Conservation (phyloP, 1,140 invertebrate genomes). For the Zophobas atratus region DNA sequence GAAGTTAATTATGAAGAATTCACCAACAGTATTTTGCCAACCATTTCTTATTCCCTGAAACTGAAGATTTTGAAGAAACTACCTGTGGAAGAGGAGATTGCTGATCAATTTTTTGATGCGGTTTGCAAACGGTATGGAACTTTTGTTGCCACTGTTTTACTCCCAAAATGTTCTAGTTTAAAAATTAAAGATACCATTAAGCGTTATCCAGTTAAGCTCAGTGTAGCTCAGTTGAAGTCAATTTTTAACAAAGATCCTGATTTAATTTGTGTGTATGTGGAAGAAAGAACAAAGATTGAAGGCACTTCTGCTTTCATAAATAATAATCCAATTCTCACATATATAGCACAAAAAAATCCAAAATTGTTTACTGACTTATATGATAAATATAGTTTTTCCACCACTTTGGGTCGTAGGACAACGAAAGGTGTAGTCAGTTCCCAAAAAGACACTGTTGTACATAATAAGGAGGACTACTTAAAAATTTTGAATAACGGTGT, state of each 20-base stretch:
- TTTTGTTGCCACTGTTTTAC: constrained; percentile 12
- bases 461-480: not conserved
- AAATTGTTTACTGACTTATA: constrained; percentile 20
- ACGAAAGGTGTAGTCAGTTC: constrained; percentile 9
- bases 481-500: not conserved
- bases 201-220: constrained; percentile 8
- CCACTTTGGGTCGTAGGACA: constrained; percentile 8
- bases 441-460: constrained; percentile 1
- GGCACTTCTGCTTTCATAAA: not conserved
- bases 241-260: constrained; percentile 26
- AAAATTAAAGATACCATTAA: constrained; percentile 11
- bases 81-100: not conserved
- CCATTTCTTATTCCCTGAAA: constrained; percentile 7
- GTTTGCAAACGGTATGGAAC: constrained; percentile 16
- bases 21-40: not conserved
- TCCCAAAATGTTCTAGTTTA: not conserved
- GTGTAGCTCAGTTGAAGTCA: not conserved
- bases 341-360: constrained; percentile 31
- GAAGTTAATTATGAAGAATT: constrained; percentile 2
- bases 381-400: constrained; percentile 20
- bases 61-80: constrained; percentile 20
- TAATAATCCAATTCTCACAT: constrained; percentile 14
- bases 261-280: constrained; percentile 14
- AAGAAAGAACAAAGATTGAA: not conserved
- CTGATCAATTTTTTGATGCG: constrained; percentile 30